A percentile compares a stretch with the other conserved stretches of the same genome.
phyloP scores from a whole-genome alignment of 2,888 invertebrate species.

The Elysia crispata region DNA sequence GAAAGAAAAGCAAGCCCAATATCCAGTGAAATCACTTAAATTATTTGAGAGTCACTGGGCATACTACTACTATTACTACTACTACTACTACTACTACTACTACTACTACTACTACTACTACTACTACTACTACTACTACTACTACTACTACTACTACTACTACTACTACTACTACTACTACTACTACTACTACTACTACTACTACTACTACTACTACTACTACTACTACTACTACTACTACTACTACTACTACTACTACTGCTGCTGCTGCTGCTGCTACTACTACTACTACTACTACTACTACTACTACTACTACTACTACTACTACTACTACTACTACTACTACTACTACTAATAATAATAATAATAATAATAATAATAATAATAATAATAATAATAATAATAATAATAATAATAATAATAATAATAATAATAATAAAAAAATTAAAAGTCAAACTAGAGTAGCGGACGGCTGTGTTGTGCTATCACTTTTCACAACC shows the following conservation, averaged over 20 bases:
- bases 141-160: too few relatives aligned
- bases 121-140: too few relatives aligned
- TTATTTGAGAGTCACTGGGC: too few relatives aligned
- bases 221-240: constrained; percentile 1
- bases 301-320: constrained; percentile 9
- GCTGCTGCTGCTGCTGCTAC: background rate
- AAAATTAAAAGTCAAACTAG: too few relatives aligned
- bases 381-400: background rate
- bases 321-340: constrained; percentile 9
- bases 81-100: too few relatives aligned
- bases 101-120: too few relatives aligned
- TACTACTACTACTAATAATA: too few relatives aligned
- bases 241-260: background rate
- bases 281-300: constrained; percentile 9
- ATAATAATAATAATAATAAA: background rate
- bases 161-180: constrained; percentile 9
- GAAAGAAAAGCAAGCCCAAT: too few relatives aligned
- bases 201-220: constrained; percentile 9
- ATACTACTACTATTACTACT: too few relatives aligned
- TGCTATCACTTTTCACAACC: too few relatives aligned
- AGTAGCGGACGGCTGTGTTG: too few relatives aligned
- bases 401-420: background rate
- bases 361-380: background rate
- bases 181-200: constrained; percentile 9
- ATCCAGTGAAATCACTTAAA: too few relatives aligned